phyloP scores from a whole-genome alignment of 2,888 invertebrate genomes.

The Lissonota sp. region DNA sequence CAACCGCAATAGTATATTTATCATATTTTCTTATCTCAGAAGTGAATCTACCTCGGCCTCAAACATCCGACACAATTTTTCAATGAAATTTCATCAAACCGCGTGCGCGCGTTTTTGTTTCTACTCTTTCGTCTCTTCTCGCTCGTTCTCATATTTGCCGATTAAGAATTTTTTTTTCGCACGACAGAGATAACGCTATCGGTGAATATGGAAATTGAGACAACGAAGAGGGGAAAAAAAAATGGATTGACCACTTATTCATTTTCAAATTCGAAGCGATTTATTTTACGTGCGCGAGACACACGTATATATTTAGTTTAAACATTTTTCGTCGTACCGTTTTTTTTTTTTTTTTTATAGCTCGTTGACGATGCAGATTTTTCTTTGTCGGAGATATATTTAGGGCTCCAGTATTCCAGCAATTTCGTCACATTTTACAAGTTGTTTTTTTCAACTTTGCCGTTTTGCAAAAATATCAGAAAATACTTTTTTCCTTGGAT shows the following conservation, averaged over 20 bases:
- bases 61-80: background rate
- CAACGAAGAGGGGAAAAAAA: background rate
- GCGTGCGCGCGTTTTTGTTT: constrained; percentile 16
- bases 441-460: constrained; percentile 20
- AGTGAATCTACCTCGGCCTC: constrained; percentile 59
- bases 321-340: constrained; percentile 11
- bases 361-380: constrained; percentile 10
- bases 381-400: constrained; percentile 29
- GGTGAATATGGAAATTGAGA: background rate
- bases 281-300: constrained; percentile 21
- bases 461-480: no score
- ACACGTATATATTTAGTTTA: constrained; percentile 20
- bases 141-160: background rate
- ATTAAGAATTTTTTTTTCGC: constrained; percentile 8
- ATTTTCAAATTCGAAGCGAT: constrained; percentile 23
- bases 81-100: background rate
- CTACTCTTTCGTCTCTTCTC: constrained; percentile 2
- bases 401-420: constrained; percentile 26
- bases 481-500: no score
- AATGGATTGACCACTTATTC: constrained; percentile 24
- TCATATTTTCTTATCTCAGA: constrained; percentile 59
- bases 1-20: constrained; percentile 61
- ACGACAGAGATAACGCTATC: constrained; percentile 16
- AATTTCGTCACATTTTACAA: background rate
- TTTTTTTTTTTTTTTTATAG: background rate